Base-by-base conservation (phyloP, 2,113 vertebrate genomes). In the Polypterus senegalus region DNA sequence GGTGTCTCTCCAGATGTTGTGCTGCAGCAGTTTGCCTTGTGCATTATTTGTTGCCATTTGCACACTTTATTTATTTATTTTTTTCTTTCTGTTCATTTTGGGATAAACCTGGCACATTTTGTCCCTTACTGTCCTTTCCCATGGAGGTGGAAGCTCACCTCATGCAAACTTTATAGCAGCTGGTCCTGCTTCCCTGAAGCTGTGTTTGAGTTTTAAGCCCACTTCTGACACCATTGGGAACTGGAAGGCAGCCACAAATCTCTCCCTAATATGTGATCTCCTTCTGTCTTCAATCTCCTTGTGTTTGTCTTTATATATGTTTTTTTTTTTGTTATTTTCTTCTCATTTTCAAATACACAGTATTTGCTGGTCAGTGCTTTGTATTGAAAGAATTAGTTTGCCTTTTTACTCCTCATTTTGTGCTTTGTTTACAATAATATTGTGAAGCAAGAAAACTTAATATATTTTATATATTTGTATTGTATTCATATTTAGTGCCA, bases 381-480 rank as follows among this genome's bases (percentile, higher is more conserved):
- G 74, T 74, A 54, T 60, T 62, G n/a, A 45, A 72, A 66, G 54
- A 55, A 54, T 58, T 49, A 66, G 51, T 53, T 63, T 65, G 59
- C 53, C 56, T 70, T 48, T 73, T 62, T 60, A 64, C 54, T 59
- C 68, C 58, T 67, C 44, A 63, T 65, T 70, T 71, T 70, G 70
- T 73, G 79, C 73, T 77, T 65, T 77, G 83, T 86, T 86, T 84
- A 85, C 80, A 83, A 76, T 45, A 69, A 69, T 75, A 69, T 80
- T 71, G 63, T 79, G 75, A 83, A 80, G 79, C 75, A 72, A 81
- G 72, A 86, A 63, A 81, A 72, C 67, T 78, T 88, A 86, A 88
- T 88, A 86, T 87, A 86, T 88, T 80, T 77, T 73, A 64, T 74
- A 70, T 65, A 71, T 73, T 76, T 71, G 63, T 73, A 62, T 61